Conservation (phyloP, 2,888 invertebrate genomes). For the Meteorus colon region DNA sequence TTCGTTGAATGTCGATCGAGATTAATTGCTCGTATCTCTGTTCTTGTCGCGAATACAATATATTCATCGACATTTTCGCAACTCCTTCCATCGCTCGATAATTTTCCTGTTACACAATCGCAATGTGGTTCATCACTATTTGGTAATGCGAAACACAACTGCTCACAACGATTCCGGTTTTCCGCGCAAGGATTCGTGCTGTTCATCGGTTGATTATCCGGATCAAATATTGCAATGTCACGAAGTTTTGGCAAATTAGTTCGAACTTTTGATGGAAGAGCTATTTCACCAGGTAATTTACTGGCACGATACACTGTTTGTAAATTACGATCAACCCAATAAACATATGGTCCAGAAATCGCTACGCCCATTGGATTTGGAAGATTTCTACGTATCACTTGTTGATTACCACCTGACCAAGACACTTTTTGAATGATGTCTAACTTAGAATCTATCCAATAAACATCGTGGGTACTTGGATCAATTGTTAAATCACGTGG, state of each 20-base stretch:
- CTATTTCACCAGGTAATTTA: conserved; percentile 83
- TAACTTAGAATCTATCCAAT: conserved; percentile 96
- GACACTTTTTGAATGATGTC: conserved; percentile 96
- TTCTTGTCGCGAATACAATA: conserved; percentile 93
- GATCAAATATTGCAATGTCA: conserved; percentile 93
- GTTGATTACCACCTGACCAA: conserved; percentile 86
- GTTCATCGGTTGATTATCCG: conserved; percentile 89
- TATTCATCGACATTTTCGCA: conserved; percentile 92
- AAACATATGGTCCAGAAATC: conserved; percentile 86
- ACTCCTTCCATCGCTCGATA: conserved; percentile 79
- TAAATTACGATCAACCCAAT: conserved; percentile 96
- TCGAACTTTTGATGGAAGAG: conserved; percentile 82
- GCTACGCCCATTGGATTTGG: conserved; percentile 97
- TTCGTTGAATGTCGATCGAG: conserved; percentile 88
- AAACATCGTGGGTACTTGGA: conserved; percentile 94
- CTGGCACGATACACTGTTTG: conserved; percentile 88
- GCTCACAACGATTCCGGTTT: conserved; percentile 89
- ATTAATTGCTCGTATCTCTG: conserved; percentile 93
- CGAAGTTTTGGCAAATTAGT: conserved; percentile 89
- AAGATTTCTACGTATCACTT: conserved; percentile 88
- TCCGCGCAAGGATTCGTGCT: conserved; percentile 87
- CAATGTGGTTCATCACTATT: conserved; percentile 82
- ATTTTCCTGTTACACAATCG: conserved; percentile 92
- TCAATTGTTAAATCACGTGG: conserved; percentile 95
- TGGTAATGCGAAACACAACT: conserved; percentile 96